A percentile compares a stretch with the other conserved stretches of the same genome.
phyloP scores from a whole-genome alignment of 1,140 invertebrate genomes.

The Drosophila malerkotliana region DNA sequence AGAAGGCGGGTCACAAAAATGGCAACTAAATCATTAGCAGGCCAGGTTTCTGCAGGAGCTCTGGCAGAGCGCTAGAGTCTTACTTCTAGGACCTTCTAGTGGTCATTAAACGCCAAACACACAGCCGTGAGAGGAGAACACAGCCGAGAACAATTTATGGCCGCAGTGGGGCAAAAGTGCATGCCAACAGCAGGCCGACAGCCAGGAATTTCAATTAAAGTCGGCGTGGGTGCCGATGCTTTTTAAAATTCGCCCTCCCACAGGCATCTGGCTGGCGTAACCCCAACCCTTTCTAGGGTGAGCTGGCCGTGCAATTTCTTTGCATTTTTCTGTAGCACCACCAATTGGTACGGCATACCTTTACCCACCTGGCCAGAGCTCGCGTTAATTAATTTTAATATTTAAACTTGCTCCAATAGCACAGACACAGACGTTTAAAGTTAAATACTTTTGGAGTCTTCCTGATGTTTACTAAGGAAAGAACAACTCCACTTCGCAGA shows the following conservation, averaged over 20 bases:
- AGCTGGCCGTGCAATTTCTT: slow-evolving; percentile 5
- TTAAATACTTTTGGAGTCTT: slow-evolving; percentile 47
- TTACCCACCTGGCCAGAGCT: neutral
- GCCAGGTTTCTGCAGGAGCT: slow-evolving; percentile 22
- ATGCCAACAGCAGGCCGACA: slow-evolving; percentile 28
- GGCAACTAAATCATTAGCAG: slow-evolving; percentile 79
- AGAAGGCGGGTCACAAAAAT: slow-evolving; percentile 62
- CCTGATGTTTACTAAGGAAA: slow-evolving; percentile 1
- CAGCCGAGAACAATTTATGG: slow-evolving; percentile 49
- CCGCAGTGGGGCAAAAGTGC: slow-evolving; percentile 24
- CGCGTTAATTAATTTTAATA: slow-evolving; percentile 49
- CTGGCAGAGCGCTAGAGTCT: neutral
- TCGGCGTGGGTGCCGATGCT: slow-evolving; percentile 1
- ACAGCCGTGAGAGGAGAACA: neutral
- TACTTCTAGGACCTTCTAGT: slow-evolving; percentile 47
- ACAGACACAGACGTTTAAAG: slow-evolving; percentile 33
- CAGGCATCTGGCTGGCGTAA: slow-evolving; percentile 2
- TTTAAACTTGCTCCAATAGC: slow-evolving; percentile 57
- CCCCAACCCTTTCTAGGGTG: neutral
- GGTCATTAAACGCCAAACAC: slow-evolving; percentile 49
- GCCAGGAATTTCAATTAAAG: slow-evolving; percentile 59
- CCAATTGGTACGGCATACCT: neutral
- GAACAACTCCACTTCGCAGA: neutral
- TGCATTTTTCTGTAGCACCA: slow-evolving; percentile 10
- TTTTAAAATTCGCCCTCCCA: slow-evolving; percentile 8